Evolutionary conservation across 2,888 invertebrate genomes (phyloP).

Genomic region (Ellobium chinense): DNA sequence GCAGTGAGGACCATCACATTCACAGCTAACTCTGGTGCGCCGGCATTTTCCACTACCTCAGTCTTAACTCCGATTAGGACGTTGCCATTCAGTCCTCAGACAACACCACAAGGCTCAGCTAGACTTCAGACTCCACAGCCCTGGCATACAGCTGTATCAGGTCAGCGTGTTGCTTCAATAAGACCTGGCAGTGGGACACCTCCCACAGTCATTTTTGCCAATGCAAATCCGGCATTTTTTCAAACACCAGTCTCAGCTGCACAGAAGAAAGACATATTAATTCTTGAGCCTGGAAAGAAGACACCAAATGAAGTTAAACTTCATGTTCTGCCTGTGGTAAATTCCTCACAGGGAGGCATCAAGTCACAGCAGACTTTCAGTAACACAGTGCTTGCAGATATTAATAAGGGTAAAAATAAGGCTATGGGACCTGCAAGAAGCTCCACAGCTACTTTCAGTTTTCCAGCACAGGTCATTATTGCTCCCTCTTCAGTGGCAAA

Average conservation of each 20-base stretch:
- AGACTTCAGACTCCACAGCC: background rate
- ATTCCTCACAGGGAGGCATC: background rate
- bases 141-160: background rate
- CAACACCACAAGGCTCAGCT: background rate
- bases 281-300: background rate
- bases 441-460: no score
- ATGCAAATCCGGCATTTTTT: background rate
- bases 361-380: background rate
- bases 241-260: background rate
- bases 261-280: slow-evolving; percentile 7
- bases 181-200: background rate
- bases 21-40: background rate
- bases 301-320: background rate
- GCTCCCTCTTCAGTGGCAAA: no score
- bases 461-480: no score
- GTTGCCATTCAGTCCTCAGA: background rate
- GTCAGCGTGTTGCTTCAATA: background rate
- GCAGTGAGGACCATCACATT: background rate
- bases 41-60: background rate
- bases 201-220: background rate
- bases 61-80: background rate
- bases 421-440: no score
- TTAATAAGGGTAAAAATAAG: background rate
- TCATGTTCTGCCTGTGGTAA: background rate
- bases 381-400: background rate